phyloP scores from a whole-genome alignment of 2,888 invertebrate species.

The Cynaeus angustus region DNA sequence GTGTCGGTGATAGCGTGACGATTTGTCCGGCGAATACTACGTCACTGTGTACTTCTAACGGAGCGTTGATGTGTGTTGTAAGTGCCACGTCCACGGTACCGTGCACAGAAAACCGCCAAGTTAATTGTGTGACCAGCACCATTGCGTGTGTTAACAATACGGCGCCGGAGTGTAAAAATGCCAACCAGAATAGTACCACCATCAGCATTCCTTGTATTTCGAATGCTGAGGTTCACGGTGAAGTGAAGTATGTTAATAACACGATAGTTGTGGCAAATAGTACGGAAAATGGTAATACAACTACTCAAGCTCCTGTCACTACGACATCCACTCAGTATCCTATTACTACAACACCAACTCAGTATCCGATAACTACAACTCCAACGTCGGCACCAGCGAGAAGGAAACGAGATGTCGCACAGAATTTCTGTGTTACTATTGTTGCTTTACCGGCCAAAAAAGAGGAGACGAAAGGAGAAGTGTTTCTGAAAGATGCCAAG shows the following conservation, averaged over 20 bases:
- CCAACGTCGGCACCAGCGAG: constrained; percentile 24
- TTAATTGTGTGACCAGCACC: constrained; percentile 64
- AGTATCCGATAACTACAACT: constrained; percentile 45
- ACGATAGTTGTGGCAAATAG: constrained; percentile 45
- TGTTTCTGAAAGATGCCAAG: constrained; percentile 54
- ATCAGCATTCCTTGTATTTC: constrained; percentile 66
- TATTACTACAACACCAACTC: constrained; percentile 16
- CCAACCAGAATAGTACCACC: constrained; percentile 58
- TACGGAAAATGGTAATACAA: constrained; percentile 38
- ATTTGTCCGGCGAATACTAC: constrained; percentile 67
- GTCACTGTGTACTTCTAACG: constrained; percentile 67
- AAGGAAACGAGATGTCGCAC: constrained; percentile 52
- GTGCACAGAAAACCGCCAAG: constrained; percentile 61
- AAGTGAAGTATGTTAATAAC: constrained; percentile 44
- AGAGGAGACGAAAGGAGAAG: constrained; percentile 60
- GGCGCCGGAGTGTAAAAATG: constrained; percentile 61
- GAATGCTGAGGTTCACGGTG: constrained; percentile 60
- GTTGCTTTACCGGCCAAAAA: constrained; percentile 62
- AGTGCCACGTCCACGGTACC: constrained; percentile 65
- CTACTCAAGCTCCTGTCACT: neutral
- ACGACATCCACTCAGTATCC: constrained; percentile 36
- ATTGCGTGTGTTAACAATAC: constrained; percentile 66
- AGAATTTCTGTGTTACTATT: constrained; percentile 64
- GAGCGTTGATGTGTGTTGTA: constrained; percentile 69
- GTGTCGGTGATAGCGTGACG: constrained; percentile 65